Percentiles rank a stretch among this genome's conserved stretches.
Evolutionary conservation across 2,888 invertebrate genomes (phyloP).

Genomic region (Lasioglossum zephyrum): DNA sequence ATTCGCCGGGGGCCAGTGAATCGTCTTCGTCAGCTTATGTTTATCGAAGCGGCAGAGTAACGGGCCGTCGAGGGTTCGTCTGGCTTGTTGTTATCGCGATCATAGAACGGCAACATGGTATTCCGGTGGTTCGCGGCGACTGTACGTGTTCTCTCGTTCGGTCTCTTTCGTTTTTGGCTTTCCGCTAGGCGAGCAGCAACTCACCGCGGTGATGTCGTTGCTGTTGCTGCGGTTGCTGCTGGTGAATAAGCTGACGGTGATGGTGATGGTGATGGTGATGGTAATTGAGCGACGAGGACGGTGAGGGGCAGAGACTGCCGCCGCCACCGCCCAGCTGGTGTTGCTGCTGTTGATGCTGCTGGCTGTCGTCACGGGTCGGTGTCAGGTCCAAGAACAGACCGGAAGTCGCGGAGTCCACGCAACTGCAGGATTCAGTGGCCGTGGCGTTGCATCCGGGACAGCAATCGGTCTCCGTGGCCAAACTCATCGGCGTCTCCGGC

Average conservation of each 20-base stretch:
- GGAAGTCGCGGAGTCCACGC: conserved; percentile 77
- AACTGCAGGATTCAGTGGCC: conserved; percentile 75
- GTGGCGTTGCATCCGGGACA: conserved; percentile 80
- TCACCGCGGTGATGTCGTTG: conserved; percentile 85
- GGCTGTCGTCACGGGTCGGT: conserved; percentile 76
- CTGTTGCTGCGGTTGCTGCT: conserved; percentile 84
- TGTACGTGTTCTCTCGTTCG: conserved; percentile 46
- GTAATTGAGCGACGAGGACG: conserved; percentile 73
- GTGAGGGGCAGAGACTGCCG: conserved; percentile 75
- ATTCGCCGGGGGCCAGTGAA: conserved; percentile 16
- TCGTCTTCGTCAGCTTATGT: conserved; percentile 68
- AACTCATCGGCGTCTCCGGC: conserved; percentile 91
- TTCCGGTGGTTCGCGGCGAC: conserved; percentile 48
- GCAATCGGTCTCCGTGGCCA: conserved; percentile 80
- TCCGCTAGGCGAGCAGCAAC: conserved; percentile 86
- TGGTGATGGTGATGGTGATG: conserved; percentile 63
- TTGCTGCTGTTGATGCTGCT: conserved; percentile 64
- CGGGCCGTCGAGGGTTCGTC: conserved; percentile 32
- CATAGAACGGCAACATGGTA: conserved; percentile 17
- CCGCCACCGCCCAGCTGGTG: conserved; percentile 66
- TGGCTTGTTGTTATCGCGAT: conserved; percentile 31
- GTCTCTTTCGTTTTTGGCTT: conserved; percentile 75
- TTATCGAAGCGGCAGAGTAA: conserved; percentile 15
- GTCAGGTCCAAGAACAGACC: conserved; percentile 78
- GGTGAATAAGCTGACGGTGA: conserved; percentile 83